Percentiles rank a stretch among this genome's conserved stretches.
phyloP scores from a whole-genome alignment of 2,888 invertebrate genomes.

The Euproctis similis region DNA sequence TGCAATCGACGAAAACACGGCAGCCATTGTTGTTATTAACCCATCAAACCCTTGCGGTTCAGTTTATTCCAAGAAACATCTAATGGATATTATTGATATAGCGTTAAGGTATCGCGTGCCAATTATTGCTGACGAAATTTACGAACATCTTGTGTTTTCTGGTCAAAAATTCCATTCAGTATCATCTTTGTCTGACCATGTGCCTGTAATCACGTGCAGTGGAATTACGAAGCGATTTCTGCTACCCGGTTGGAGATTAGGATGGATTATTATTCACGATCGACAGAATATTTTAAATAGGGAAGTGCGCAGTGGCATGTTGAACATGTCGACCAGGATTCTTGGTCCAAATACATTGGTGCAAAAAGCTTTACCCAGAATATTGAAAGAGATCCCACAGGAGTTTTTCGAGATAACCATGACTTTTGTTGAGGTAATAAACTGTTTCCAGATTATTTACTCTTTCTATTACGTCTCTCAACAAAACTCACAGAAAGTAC shows the following conservation, averaged over 20 bases:
- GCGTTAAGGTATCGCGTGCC: constrained; percentile 87
- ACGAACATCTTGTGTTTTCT: constrained; percentile 94
- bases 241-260: constrained; percentile 97
- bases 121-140: constrained; percentile 98
- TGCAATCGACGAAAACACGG: constrained; percentile 91
- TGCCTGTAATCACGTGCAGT: constrained; percentile 94
- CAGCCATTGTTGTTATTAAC: constrained; percentile 93
- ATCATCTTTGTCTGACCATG: constrained; percentile 87
- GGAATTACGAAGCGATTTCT: constrained; percentile 96
- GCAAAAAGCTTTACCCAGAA: constrained; percentile 91
- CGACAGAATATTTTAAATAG: constrained; percentile 79
- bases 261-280: constrained; percentile 97
- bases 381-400: constrained; percentile 87
- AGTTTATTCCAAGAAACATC: constrained; percentile 87
- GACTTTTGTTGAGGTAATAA: constrained; percentile 56
- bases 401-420: constrained; percentile 86
- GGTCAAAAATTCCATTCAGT: constrained; percentile 86
- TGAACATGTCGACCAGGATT: constrained; percentile 86
- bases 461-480: no score
- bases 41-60: constrained; percentile 99
- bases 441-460: no score
- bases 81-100: constrained; percentile 85
- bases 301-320: constrained; percentile 62
- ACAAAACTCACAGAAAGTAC: no score
- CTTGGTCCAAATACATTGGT: constrained; percentile 93